Evolutionary conservation across 1,140 invertebrate genomes (phyloP).

Genomic region (Pseudomyrmex gracilis): DNA sequence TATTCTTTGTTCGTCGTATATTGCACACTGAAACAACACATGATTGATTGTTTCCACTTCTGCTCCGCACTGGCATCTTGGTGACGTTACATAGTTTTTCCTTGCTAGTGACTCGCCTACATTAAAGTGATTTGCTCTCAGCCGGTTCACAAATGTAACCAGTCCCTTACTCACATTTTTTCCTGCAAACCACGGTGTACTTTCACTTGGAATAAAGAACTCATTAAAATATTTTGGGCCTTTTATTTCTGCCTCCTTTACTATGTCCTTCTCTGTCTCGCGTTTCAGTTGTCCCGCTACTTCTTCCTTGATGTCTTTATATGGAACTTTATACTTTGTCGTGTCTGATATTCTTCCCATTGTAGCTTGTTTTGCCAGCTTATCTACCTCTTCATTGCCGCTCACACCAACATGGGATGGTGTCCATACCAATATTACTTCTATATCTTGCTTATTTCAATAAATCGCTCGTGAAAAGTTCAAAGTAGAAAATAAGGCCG

Average conservation of each 20-base stretch:
- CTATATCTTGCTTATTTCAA: too few species aligned
- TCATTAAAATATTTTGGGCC: not conserved
- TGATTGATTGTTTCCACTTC: not conserved
- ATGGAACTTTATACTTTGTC: not conserved
- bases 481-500: too few species aligned
- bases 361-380: not conserved
- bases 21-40: not conserved
- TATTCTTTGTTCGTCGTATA: not conserved
- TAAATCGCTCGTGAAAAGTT: too few species aligned
- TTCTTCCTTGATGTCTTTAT: not conserved
- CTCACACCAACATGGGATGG: not conserved
- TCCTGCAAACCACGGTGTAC: not conserved
- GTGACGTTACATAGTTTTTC: not conserved
- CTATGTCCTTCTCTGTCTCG: too few species aligned
- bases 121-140: not conserved
- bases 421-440: not conserved
- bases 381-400: not conserved
- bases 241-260: not conserved
- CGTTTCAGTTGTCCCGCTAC: too few species aligned
- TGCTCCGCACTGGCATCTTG: not conserved
- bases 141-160: not conserved
- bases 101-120: not conserved
- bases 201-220: not conserved
- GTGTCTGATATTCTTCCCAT: too few species aligned
- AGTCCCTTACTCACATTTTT: not conserved